Base-by-base conservation (phyloP, 1,140 invertebrate genomes). In the Bombus affinis region DNA sequence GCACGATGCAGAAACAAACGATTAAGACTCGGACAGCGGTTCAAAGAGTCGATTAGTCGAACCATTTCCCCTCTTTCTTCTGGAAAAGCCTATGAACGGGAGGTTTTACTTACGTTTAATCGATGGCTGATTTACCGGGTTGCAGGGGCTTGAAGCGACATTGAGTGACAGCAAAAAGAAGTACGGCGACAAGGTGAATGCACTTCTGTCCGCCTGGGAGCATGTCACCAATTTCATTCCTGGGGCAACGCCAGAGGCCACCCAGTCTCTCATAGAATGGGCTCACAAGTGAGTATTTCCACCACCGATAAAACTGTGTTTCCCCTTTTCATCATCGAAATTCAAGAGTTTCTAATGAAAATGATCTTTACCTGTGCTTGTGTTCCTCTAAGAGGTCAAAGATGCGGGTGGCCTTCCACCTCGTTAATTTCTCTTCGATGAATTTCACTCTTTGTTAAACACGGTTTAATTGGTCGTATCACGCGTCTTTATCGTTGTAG, bases 201-300 rank as follows among this genome's bases (percentile, higher is more conserved):
- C 95, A 93, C 95, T 96, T 92, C 93, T 96, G 92, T 93, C 94
- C 90, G 95, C 95, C 91, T 96, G 96, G 96, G 95, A 96, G 92
- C 94, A 95, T 93, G 94, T 96, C 91, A 95, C 95, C 89, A 95
- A 95, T 94, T 94, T 95, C 92, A 95, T 95, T 93, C 94, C 94
- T 90, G 92, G 92, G 88, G 94, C 95, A 90, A 92, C 93, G 91
- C 93, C 95, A 91, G 95, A 95, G 86, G 92, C 92, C 91, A 94
- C 94, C 91, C 93, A 95, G 91, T 92, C 94, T 90, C 94, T 96
- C 92, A 95, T 96, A 95, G 94, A 96, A 94, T 96, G 95, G 94
- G 93, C 95, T 91, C 95, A 96, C 94, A 95, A 95, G 96, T 96
- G 91, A 92, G 89, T 90, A 42, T 62, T n/a, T 62, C 28, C 28